Percentiles rank a stretch among this genome's conserved stretches.
These are phyloP conservation scores for Cephalopholis sonnerati DNA, from an alignment of 2,113 vertebrate species.

Conservation along the genomic window DNA sequence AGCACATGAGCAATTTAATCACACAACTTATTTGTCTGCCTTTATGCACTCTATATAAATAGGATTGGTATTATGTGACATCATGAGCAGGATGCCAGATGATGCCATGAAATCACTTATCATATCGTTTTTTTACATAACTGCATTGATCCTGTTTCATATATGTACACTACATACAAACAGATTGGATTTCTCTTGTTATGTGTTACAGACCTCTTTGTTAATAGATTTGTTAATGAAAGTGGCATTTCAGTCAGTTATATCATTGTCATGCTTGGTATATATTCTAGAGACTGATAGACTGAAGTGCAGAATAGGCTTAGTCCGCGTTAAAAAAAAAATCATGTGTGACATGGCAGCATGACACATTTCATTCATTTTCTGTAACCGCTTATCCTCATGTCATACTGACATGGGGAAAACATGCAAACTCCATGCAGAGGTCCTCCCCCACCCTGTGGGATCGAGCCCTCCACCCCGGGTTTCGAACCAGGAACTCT, in stretches of 20 bases:
- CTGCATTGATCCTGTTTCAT: neutral
- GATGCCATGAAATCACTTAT: constrained; percentile 12
- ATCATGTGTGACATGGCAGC: neutral
- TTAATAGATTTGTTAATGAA: neutral
- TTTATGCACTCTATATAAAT: neutral
- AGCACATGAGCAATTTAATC: neutral
- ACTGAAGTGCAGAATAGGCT: neutral
- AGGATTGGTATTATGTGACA: constrained; percentile 1
- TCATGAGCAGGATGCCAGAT: neutral
- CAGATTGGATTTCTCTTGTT: neutral
- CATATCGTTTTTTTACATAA: constrained; percentile 23
- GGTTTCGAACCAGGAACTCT: too few relatives aligned
- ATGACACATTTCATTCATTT: neutral
- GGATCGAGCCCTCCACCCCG: too few relatives aligned
- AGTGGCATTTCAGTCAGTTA: neutral
- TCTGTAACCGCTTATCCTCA: too few relatives aligned
- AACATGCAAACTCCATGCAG: too few relatives aligned
- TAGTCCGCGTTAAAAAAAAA: neutral
- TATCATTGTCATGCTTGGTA: neutral
- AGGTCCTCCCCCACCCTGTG: too few relatives aligned
- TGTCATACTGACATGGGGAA: too few relatives aligned
- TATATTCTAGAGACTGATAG: neutral
- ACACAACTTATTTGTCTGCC: neutral
- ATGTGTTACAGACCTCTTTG: too few relatives aligned
- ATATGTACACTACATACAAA: neutral